These are phyloP conservation scores for Dipodomys ordii DNA, from an alignment of 2,113 vertebrate genomes.

Conservation along the genomic window DNA sequence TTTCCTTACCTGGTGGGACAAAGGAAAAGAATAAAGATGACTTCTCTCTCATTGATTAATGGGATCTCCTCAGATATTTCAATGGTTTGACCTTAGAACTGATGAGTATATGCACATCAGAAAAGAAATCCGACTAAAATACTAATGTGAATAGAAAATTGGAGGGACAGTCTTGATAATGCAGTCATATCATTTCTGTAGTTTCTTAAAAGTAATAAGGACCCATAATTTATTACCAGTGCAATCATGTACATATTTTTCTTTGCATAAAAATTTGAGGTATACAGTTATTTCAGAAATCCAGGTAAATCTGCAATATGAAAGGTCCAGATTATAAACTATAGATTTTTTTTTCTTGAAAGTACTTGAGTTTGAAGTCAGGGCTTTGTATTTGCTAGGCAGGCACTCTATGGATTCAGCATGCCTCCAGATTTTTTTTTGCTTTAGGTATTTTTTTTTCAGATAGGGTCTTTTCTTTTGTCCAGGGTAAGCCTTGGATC, in stretches of 20 bases:
- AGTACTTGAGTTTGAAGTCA: no score
- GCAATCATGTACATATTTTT: not conserved
- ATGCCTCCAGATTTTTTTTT: no score
- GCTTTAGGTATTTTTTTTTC: no score
- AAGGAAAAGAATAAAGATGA: slow-evolving; percentile 47
- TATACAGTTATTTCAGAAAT: not conserved
- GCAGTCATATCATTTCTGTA: slow-evolving; percentile 1
- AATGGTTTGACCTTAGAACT: not conserved
- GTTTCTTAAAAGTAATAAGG: slow-evolving; percentile 45
- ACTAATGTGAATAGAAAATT: not conserved
- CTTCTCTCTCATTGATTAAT: not conserved
- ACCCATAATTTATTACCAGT: not conserved
- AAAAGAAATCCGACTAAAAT: slow-evolving; percentile 39
- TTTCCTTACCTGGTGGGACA: not conserved
- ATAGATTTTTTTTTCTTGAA: not conserved
- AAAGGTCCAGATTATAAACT: slow-evolving; percentile 5
- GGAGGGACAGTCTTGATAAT: not conserved
- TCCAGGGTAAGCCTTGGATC: no score
- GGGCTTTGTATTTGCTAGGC: no score
- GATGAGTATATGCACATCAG: not conserved
- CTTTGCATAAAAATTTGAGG: not conserved
- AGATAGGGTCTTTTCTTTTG: no score
- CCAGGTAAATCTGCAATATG: not conserved
- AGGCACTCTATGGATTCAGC: no score
- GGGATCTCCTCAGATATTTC: slow-evolving; percentile 7